A percentile compares a stretch with the other conserved stretches of the same genome.
phyloP scores from a whole-genome alignment of 2,888 invertebrate genomes.

The Chamaedrilus cognettii region DNA sequence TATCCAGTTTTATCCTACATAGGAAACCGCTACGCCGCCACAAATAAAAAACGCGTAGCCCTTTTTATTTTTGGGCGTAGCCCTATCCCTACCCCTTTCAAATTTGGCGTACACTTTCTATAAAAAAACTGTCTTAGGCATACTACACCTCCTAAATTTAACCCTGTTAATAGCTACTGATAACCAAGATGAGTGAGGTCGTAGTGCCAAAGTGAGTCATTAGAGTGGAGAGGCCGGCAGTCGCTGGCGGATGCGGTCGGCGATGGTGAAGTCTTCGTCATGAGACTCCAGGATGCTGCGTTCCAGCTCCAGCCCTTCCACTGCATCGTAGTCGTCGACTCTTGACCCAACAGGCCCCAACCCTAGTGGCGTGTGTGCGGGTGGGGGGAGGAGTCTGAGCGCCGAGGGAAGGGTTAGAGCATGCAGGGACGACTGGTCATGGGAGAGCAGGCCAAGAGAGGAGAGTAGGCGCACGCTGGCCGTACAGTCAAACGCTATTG shows the following conservation, averaged over 20 bases:
- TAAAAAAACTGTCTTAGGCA: too few species aligned
- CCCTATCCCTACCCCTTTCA: too few species aligned
- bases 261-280: conserved; percentile 48
- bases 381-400: conserved; percentile 48
- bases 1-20: too few species aligned
- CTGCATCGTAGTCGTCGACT: conserved; percentile 45
- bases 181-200: too few species aligned
- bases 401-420: conserved; percentile 51
- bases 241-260: conserved; percentile 43
- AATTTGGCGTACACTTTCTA: too few species aligned
- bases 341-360: conserved; percentile 37
- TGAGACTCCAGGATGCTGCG: conserved; percentile 48
- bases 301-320: conserved; percentile 50
- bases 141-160: too few species aligned
- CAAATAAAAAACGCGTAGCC: too few species aligned
- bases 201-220: too few species aligned
- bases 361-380: conserved; percentile 44
- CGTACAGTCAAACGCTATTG: conserved; percentile 45
- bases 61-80: too few species aligned
- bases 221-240: too few species aligned
- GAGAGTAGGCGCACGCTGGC: conserved; percentile 47
- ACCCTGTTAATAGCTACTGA: too few species aligned
- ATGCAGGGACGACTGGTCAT: conserved; percentile 42
- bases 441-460: conserved; percentile 47
- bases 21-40: too few species aligned